Base-by-base conservation (phyloP, 1,140 invertebrate species). In the Bombus difficillimus region DNA sequence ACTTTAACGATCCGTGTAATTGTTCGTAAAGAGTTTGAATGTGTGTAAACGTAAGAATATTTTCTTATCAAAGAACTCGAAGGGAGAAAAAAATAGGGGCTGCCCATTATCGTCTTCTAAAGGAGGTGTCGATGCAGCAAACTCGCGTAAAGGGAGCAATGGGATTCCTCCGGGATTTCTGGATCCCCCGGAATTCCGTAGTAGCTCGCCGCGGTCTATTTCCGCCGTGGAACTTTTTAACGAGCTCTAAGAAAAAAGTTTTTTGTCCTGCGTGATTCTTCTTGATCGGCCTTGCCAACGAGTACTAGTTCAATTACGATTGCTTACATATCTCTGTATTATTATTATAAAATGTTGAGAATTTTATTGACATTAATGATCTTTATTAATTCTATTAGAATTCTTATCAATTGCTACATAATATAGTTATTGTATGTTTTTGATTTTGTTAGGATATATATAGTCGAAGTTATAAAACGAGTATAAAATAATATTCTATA, bases 181-280 rank as follows among this genome's bases (percentile, higher is more conserved):
- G 74, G 75, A 83, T 83, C 74, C 82, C 34, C 81, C 75, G 59
- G 82, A 87, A 87, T 87, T 87, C 74, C 69, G 82, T 79, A 83
- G 81, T 41, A 74, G 34, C 69, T 74, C 47, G 75, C 41, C 22
- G 74, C 74, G 86, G 86, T 87, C 86, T 82, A 87, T 87, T 87
- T 87, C 81, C 81, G 86, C 43, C 75, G 22, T 41, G 81, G 75
- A 87, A 87, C 86, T 87, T 87, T 84, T 84, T 87, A 87, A 87
- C 86, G 86, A 87, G 81, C 53, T 87, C 68, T 87, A 84, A 84
- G 85, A 84, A 87, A 74, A 80, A 68, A 32, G 18, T 68, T 69
- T 75, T 74, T 66, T 81, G 57, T 74, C 41, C 81, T 66, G 73
- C 74, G 39, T 78, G 62, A 53, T 59, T n/a, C 68, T 59, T n/a